Conservation (phyloP, 1,140 invertebrate species). For the Agraylea sexmaculata region DNA sequence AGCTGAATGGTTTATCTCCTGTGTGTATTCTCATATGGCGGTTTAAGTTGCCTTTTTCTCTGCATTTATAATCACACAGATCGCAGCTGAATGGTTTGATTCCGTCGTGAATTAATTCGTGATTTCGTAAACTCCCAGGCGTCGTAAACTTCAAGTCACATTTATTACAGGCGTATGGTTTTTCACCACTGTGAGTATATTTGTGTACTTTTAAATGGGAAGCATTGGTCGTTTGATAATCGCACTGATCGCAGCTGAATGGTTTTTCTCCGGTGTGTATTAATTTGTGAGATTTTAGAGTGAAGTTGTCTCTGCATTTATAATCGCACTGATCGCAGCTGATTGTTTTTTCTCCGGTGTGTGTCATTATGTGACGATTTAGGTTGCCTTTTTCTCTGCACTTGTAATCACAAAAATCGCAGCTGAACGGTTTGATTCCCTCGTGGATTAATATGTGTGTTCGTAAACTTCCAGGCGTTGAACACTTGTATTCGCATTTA, state of each 20-base stretch:
- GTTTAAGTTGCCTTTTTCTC: not conserved
- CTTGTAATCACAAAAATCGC: not conserved
- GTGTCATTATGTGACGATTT: no score
- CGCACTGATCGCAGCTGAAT: conserved; percentile 1
- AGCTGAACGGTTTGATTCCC: not conserved
- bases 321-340: not conserved
- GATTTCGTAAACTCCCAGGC: not conserved
- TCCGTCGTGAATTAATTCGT: not conserved
- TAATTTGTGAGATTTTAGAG: not conserved
- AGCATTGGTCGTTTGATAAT: not conserved
- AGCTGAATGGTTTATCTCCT: no score
- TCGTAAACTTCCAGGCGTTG: not conserved
- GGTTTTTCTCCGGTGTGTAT: conserved; percentile 6
- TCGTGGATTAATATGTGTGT: not conserved
- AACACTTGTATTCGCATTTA: not conserved
- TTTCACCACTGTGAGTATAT: conserved; percentile 4
- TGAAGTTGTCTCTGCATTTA: not conserved
- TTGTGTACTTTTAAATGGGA: conserved; percentile 3
- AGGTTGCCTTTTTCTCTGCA: no score
- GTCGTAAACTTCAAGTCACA: conserved; percentile 2
- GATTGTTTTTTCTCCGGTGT: not conserved
- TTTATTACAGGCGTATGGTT: conserved; percentile 1
- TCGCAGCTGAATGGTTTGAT: not conserved
- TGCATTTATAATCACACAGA: not conserved
- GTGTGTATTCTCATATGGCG: not conserved